Conservation (phyloP, 2,888 invertebrate species). For the Lithophane ornitopus region DNA sequence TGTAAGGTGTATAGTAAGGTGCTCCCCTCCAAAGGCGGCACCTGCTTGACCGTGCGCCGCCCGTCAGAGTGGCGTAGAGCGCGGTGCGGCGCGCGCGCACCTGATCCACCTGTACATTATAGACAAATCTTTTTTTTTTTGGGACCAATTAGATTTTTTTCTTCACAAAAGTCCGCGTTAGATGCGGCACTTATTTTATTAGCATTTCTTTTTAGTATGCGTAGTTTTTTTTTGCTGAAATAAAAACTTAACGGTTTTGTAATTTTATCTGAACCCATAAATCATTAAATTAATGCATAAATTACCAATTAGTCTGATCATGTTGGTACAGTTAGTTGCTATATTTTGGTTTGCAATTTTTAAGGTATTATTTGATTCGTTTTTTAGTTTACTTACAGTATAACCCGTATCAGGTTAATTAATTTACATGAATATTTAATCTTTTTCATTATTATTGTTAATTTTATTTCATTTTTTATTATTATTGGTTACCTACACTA, state of each 20-base stretch:
- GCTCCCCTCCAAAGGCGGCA: conserved; percentile 90
- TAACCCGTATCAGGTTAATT: neutral
- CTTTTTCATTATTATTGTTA: too few species aligned
- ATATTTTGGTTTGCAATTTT: neutral
- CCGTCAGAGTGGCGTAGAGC: conserved; percentile 85
- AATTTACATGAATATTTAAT: too few species aligned
- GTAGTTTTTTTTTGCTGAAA: conserved; percentile 7
- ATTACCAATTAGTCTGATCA: conserved; percentile 40
- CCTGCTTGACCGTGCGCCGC: conserved; percentile 87
- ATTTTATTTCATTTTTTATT: too few species aligned
- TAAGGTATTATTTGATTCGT: neutral
- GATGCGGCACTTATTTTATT: conserved; percentile 17
- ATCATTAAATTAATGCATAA: conserved; percentile 41
- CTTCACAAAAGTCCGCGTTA: conserved; percentile 1
- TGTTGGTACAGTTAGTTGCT: conserved; percentile 16
- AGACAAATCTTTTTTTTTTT: conserved; percentile 70
- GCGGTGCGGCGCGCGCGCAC: conserved; percentile 82
- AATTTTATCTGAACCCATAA: conserved; percentile 12
- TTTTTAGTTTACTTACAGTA: neutral
- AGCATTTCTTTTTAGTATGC: conserved; percentile 20
- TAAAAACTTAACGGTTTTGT: conserved; percentile 7
- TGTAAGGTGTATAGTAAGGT: conserved; percentile 89
- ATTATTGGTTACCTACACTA: too few species aligned
- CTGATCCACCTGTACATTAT: conserved; percentile 81
- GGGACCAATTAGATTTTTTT: conserved; percentile 49